Evolutionary conservation across 92 coral and sea anemone genomes (phyloP).

Genomic region (Muricea muricata): DNA sequence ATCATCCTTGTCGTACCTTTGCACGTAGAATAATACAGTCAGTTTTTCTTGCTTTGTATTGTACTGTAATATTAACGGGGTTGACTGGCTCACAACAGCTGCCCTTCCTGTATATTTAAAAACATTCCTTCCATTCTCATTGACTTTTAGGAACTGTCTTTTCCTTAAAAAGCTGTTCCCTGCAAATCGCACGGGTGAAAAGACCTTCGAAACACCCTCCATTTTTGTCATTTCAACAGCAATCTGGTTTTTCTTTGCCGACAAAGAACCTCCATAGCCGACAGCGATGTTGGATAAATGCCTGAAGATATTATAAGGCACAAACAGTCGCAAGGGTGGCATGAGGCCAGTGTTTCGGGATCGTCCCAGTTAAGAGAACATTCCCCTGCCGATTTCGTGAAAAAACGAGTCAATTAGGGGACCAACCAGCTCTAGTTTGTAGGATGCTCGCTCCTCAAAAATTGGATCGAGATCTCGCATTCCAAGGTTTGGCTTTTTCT

Average conservation of each 20-base stretch:
- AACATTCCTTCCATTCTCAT: not conserved
- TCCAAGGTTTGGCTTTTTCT: constrained; percentile 53
- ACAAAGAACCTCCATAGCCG: constrained; percentile 35
- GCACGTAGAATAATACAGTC: not conserved
- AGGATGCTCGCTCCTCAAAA: constrained; percentile 42
- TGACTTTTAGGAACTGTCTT: constrained; percentile 56
- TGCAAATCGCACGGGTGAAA: not conserved
- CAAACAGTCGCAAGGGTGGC: constrained; percentile 24
- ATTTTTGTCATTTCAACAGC: constrained; percentile 21
- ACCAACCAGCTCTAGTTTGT: constrained; percentile 62
- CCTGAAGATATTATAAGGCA: constrained; percentile 39
- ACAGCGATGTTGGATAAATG: constrained; percentile 26
- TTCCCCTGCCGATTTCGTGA: constrained; percentile 40
- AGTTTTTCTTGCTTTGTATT: not conserved
- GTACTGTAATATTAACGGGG: constrained; percentile 36
- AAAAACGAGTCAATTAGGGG: constrained; percentile 50
- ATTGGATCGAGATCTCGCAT: constrained; percentile 51
- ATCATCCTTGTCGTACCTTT: constrained; percentile 7
- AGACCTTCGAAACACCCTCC: constrained; percentile 32
- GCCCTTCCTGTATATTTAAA: constrained; percentile 39
- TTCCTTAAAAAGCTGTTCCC: constrained; percentile 49
- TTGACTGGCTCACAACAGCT: constrained; percentile 35
- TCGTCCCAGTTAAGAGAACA: constrained; percentile 39
- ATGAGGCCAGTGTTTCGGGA: constrained; percentile 65
- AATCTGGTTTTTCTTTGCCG: not conserved